A percentile compares a stretch with the other conserved stretches of the same genome.
Conservation (phyloP, 2,113 vertebrate species). For the Eurypyga helias region DNA sequence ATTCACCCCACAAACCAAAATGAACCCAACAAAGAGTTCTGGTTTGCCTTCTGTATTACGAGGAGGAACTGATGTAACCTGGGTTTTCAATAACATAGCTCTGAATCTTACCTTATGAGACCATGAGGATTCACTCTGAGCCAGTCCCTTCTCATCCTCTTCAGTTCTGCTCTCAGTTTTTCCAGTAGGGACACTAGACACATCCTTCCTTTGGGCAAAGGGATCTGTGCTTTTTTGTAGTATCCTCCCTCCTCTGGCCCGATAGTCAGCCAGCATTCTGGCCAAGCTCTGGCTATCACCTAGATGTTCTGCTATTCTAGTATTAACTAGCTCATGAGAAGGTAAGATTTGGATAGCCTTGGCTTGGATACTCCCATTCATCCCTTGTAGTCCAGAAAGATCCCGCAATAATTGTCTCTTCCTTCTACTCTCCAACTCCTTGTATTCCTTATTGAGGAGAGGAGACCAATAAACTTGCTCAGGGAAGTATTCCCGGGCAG, state of each 20-base stretch:
- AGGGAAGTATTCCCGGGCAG: conserved; percentile 93
- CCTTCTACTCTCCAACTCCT: conserved; percentile 88
- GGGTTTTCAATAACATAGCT: neutral
- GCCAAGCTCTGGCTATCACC: conserved; percentile 85
- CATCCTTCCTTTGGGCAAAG: conserved; percentile 79
- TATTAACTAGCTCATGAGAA: conserved; percentile 86
- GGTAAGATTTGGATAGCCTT: conserved; percentile 85
- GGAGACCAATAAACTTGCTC: conserved; percentile 95
- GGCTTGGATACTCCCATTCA: conserved; percentile 80
- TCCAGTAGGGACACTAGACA: neutral
- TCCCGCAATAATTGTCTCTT: conserved; percentile 93
- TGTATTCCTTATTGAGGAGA: conserved; percentile 92
- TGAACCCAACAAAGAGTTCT: no score
- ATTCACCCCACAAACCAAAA: no score
- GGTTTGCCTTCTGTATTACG: neutral
- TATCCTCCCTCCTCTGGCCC: conserved; percentile 93
- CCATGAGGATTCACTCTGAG: conserved; percentile 83
- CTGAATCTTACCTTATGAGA: conserved; percentile 84
- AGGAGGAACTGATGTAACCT: neutral
- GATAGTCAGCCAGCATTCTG: conserved; percentile 92
- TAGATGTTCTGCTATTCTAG: conserved; percentile 88
- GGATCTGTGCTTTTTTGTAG: conserved; percentile 84
- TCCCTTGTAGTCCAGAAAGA: conserved; percentile 77
- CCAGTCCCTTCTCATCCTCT: conserved; percentile 82
- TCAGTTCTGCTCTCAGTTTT: conserved; percentile 80